phyloP scores from a whole-genome alignment of 1,140 invertebrate genomes.

The Monochamus saltuarius region DNA sequence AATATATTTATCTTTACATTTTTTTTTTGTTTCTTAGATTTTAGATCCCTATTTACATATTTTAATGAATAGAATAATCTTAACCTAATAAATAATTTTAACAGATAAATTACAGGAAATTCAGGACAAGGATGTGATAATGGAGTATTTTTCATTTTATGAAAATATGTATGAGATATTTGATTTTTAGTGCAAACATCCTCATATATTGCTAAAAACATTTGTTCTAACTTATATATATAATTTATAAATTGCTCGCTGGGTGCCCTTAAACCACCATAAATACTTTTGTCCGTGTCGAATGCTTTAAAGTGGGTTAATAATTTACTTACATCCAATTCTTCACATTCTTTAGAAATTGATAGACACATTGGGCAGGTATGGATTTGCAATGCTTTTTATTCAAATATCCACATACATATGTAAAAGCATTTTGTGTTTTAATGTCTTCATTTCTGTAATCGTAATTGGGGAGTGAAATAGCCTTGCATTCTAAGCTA shows the following conservation, averaged over 20 bases:
- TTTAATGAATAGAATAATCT: too few relatives aligned
- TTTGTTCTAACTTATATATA: too few relatives aligned
- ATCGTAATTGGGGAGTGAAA: conserved; percentile 8
- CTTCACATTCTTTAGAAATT: conserved; percentile 6
- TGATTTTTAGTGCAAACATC: too few relatives aligned
- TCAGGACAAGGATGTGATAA: too few relatives aligned
- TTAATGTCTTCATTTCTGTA: conserved; percentile 15
- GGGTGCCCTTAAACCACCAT: not conserved
- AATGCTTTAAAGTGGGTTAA: conserved; percentile 1
- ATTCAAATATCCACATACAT: conserved; percentile 23
- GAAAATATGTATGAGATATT: too few relatives aligned
- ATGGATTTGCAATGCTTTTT: conserved; percentile 16
- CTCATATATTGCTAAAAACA: too few relatives aligned
- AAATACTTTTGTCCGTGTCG: not conserved
- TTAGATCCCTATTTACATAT: too few relatives aligned
- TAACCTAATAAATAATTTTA: too few relatives aligned
- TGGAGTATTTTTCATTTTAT: too few relatives aligned
- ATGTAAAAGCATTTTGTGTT: conserved; percentile 11
- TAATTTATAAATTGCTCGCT: not conserved
- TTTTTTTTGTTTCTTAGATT: too few relatives aligned
- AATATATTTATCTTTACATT: too few relatives aligned
- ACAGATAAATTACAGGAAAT: too few relatives aligned
- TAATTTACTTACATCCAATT: conserved; percentile 5
- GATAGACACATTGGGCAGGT: not conserved
- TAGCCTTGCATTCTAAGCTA: not conserved